These are phyloP conservation scores for Drosophila tanythrix DNA, from an alignment of 2,888 invertebrate species.

Conservation along the genomic window DNA sequence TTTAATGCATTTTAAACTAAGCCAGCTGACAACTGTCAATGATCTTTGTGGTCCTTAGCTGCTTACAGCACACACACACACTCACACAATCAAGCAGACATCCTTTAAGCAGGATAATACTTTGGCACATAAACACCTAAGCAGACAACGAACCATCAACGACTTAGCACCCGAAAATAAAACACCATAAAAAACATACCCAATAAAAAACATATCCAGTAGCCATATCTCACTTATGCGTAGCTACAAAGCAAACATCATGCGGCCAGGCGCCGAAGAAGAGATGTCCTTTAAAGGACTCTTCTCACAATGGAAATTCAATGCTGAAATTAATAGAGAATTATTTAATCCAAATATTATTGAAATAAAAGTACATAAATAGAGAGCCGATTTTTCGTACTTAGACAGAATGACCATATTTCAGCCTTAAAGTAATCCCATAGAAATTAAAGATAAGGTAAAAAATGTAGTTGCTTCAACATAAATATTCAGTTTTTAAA, in stretches of 20 bases:
- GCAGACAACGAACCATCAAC: slow-evolving; percentile 50
- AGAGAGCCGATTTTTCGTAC: background rate
- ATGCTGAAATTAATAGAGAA: background rate
- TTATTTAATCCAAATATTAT: background rate
- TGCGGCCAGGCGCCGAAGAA: slow-evolving; percentile 11
- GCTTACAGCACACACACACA: slow-evolving; percentile 13
- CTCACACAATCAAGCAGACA: slow-evolving; percentile 37
- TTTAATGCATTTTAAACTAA: slow-evolving; percentile 53
- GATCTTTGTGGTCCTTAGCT: slow-evolving; percentile 3
- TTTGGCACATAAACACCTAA: slow-evolving; percentile 75
- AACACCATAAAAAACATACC: slow-evolving; percentile 46
- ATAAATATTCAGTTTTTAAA: background rate
- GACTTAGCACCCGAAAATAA: slow-evolving; percentile 50
- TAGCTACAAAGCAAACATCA: slow-evolving; percentile 35
- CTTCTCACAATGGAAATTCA: background rate
- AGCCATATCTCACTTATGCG: slow-evolving; percentile 47
- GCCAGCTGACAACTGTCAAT: slow-evolving; percentile 36
- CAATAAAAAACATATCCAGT: slow-evolving; percentile 58
- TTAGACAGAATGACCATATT: background rate
- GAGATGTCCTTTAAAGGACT: slow-evolving; percentile 27
- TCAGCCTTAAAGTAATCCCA: background rate
- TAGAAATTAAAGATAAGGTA: background rate
- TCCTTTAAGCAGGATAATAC: slow-evolving; percentile 63
- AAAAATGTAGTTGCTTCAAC: background rate
- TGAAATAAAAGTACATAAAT: background rate